Conservation (phyloP, 1,140 invertebrate species). For the Pectinophora gossypiella region DNA sequence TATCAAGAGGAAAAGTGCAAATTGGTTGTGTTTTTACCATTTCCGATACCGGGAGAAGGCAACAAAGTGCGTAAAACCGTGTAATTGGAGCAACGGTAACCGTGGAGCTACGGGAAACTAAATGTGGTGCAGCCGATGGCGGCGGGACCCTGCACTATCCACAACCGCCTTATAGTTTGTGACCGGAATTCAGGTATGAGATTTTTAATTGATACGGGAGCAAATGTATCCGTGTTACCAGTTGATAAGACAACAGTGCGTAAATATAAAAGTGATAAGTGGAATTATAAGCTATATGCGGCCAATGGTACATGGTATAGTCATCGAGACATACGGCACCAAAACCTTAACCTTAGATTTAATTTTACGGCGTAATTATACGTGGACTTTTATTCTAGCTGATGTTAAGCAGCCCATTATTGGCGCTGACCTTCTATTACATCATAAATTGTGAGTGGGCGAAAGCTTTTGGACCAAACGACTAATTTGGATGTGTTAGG, state of each 20-base stretch:
- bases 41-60: not conserved
- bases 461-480: conserved; percentile 2
- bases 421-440: conserved; percentile 26
- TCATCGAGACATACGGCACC: not conserved
- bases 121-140: not conserved
- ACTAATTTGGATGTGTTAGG: not conserved
- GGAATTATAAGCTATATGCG: conserved; percentile 1
- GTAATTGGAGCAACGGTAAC: not conserved
- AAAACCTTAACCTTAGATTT: not conserved
- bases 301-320: not conserved
- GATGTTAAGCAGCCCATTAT: conserved; percentile 26
- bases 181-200: not conserved
- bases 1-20: not conserved
- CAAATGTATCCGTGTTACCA: conserved; percentile 3
- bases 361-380: conserved; percentile 14
- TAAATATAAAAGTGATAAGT: not conserved
- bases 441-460: conserved; percentile 10
- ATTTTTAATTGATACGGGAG: conserved; percentile 1
- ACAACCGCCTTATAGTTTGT: not conserved
- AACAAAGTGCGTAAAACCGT: not conserved
- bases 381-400: conserved; percentile 25
- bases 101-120: not conserved
- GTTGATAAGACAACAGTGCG: not conserved
- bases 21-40: conserved; percentile 3
- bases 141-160: not conserved